Evolutionary conservation across 2,888 invertebrate species (phyloP).

Genomic region (Choreutis nemorana): DNA sequence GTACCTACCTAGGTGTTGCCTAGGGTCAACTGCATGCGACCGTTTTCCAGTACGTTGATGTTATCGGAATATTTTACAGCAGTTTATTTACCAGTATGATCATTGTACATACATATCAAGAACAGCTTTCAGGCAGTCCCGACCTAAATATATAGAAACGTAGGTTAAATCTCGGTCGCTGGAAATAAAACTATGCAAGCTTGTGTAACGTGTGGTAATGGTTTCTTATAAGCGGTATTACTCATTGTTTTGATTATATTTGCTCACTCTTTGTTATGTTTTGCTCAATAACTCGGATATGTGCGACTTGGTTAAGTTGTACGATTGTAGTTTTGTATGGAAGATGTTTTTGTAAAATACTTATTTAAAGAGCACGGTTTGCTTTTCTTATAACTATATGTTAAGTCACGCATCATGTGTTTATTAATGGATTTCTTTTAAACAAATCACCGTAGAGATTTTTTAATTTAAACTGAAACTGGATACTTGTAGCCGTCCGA

Average conservation of each 20-base stretch:
- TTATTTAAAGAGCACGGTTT: conserved; percentile 58
- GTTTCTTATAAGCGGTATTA: too few species aligned
- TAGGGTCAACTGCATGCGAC: conserved; percentile 16
- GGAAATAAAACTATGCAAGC: too few species aligned
- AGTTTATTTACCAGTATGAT: conserved; percentile 25
- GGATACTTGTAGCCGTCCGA: too few species aligned
- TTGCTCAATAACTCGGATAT: conserved; percentile 22
- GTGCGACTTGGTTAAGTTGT: conserved; percentile 36
- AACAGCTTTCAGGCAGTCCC: conserved; percentile 37
- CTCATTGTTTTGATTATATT: conserved; percentile 62
- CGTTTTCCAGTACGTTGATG: conserved; percentile 8
- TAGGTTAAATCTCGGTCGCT: too few species aligned
- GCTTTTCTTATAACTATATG: conserved; percentile 53
- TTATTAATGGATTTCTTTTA: too few species aligned
- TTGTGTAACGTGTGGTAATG: too few species aligned
- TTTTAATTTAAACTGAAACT: too few species aligned
- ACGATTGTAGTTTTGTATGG: conserved; percentile 34
- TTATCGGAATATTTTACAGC: conserved; percentile 17
- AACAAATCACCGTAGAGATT: too few species aligned
- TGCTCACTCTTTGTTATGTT: conserved; percentile 44
- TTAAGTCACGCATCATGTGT: too few species aligned
- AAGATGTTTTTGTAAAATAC: conserved; percentile 43
- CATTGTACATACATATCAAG: conserved; percentile 60
- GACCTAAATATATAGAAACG: too few species aligned
- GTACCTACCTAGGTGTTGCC: conserved; percentile 20